These are phyloP conservation scores for Sthenelais limicola DNA, from an alignment of 2,888 invertebrate genomes.

Conservation along the genomic window DNA sequence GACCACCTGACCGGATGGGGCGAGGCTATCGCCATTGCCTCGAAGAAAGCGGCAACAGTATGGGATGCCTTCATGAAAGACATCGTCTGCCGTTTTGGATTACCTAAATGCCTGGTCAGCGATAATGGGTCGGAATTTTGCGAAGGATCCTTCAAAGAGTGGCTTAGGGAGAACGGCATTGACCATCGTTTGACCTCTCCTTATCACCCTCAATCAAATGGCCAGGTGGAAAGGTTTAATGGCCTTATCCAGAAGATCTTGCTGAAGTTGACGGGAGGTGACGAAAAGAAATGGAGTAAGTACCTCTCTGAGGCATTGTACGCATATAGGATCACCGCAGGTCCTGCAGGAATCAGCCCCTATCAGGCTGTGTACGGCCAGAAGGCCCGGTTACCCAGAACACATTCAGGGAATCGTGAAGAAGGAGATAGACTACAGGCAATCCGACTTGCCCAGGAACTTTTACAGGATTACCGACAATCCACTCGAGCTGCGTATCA, in stretches of 20 bases:
- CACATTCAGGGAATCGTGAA: too few species aligned
- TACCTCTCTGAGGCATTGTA: not conserved
- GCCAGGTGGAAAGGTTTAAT: slow-evolving; percentile 6
- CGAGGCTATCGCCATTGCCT: not conserved
- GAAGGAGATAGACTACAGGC: too few species aligned
- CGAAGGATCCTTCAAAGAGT: not conserved
- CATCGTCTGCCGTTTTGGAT: not conserved
- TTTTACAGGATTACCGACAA: too few species aligned
- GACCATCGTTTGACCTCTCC: not conserved
- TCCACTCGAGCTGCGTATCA: too few species aligned
- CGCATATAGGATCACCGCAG: not conserved
- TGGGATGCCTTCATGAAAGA: not conserved
- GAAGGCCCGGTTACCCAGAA: too few species aligned
- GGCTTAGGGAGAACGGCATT: not conserved
- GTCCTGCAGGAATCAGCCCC: too few species aligned
- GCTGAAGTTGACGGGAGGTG: not conserved
- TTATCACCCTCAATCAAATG: not conserved
- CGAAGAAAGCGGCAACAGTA: not conserved
- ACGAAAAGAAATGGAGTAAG: not conserved
- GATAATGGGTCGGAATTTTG: slow-evolving; percentile 6
- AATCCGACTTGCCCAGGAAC: too few species aligned
- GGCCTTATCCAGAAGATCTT: not conserved
- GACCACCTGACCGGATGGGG: slow-evolving; percentile 18
- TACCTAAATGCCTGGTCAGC: not conserved
- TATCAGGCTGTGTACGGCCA: too few species aligned